phyloP scores from a whole-genome alignment of 2,113 vertebrate species.

The Pheucticus melanocephalus region DNA sequence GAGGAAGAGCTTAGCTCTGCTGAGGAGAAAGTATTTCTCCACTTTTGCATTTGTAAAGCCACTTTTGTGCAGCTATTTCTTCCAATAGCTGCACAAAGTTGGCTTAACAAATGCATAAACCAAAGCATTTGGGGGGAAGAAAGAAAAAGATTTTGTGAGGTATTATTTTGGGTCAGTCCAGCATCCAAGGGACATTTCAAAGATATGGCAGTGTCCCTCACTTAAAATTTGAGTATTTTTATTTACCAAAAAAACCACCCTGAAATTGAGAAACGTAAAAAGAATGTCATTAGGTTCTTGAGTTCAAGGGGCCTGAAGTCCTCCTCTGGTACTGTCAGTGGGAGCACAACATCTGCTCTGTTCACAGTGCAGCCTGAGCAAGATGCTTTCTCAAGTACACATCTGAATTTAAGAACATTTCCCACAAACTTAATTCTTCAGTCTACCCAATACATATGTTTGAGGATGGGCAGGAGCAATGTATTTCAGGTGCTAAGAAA shows the following conservation, averaged over 20 bases:
- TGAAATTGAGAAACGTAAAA: neutral
- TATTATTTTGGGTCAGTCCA: neutral
- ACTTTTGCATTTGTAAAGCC: neutral
- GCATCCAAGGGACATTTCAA: neutral
- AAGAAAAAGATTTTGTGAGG: neutral
- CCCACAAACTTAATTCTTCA: neutral
- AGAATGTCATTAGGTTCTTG: neutral
- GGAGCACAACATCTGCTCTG: neutral
- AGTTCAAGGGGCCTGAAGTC: neutral
- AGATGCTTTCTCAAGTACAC: neutral
- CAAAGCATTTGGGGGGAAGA: rapidly evolving
- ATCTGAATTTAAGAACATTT: neutral
- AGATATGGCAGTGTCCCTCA: neutral
- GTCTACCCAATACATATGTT: neutral
- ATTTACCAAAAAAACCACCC: neutral
- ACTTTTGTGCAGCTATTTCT: neutral
- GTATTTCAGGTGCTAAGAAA: neutral
- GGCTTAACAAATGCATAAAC: neutral
- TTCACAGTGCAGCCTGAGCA: neutral
- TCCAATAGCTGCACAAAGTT: neutral
- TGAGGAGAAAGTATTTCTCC: neutral
- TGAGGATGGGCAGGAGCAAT: neutral
- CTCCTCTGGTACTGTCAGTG: neutral
- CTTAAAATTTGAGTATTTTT: neutral
- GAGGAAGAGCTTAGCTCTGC: neutral